These are phyloP conservation scores for Paramormyrops kingsleyae DNA, from an alignment of 2,113 vertebrate genomes.

Conservation along the genomic window DNA sequence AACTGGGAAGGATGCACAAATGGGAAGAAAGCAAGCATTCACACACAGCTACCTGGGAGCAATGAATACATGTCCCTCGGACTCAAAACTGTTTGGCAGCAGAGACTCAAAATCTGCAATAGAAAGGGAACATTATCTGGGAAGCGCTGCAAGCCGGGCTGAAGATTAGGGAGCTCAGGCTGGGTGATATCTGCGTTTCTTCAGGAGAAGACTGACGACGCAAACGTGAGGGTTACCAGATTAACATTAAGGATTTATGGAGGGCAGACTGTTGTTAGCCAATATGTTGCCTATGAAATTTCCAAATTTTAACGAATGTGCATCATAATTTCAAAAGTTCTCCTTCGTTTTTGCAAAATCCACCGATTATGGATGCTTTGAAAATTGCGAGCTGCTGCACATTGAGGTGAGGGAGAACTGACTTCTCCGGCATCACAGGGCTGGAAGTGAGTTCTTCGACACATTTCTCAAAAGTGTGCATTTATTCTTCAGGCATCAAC, in stretches of 20 bases:
- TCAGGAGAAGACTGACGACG: constrained; percentile 55
- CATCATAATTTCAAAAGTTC: constrained; percentile 39
- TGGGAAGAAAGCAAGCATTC: constrained; percentile 46
- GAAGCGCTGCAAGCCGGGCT: constrained; percentile 53
- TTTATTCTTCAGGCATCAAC: constrained; percentile 79
- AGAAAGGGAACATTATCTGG: constrained; percentile 95
- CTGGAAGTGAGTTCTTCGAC: constrained; percentile 62
- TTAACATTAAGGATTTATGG: constrained; percentile 67
- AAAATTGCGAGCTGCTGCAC: constrained; percentile 25
- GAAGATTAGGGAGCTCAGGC: constrained; percentile 42
- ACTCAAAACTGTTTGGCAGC: constrained; percentile 99
- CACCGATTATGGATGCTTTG: constrained; percentile 7
- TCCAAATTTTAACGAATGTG: constrained; percentile 44
- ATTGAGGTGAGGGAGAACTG: constrained; percentile 61
- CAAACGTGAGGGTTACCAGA: constrained; percentile 63
- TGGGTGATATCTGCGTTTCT: constrained; percentile 59
- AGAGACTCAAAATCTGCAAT: constrained; percentile 99
- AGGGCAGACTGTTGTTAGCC: constrained; percentile 69
- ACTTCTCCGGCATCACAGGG: constrained; percentile 41
- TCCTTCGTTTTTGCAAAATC: constrained; percentile 25
- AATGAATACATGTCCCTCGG: constrained; percentile 99
- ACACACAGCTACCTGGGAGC: constrained; percentile 98
- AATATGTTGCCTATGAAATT: constrained; percentile 73
- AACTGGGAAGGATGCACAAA: constrained; percentile 22
- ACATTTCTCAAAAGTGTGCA: constrained; percentile 37